Conservation (phyloP, 2,888 invertebrate genomes). For the Gymnosoma rotundatum region DNA sequence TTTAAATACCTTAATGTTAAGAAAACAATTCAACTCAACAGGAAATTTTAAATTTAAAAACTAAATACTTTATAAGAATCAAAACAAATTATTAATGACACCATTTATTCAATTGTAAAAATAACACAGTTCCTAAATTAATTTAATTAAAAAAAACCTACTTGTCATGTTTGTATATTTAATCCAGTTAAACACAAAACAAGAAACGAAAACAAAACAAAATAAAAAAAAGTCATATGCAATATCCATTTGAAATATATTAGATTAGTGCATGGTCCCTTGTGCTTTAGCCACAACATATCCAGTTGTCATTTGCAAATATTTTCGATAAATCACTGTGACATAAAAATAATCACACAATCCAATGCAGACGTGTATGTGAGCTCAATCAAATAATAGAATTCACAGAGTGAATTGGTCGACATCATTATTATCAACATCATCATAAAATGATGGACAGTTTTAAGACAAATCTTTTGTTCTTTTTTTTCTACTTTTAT, state of each 20-base stretch:
- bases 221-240: conserved; percentile 8
- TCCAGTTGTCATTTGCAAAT: conserved; percentile 69
- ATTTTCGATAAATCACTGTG: conserved; percentile 70
- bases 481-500: neutral
- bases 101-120: too few species aligned
- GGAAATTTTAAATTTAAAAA: too few species aligned
- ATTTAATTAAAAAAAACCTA: too few species aligned
- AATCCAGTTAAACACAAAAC: neutral
- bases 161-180: too few species aligned
- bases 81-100: too few species aligned
- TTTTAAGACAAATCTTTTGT: conserved; percentile 44
- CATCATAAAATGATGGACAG: conserved; percentile 64
- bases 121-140: too few species aligned
- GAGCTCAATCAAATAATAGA: neutral
- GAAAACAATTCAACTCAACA: too few species aligned
- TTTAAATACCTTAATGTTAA: too few species aligned
- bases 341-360: conserved; percentile 55
- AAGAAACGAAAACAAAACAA: neutral
- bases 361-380: neutral
- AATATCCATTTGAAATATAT: conserved; percentile 28
- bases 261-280: conserved; percentile 52
- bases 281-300: conserved; percentile 51
- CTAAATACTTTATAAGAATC: too few species aligned
- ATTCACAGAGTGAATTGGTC: conserved; percentile 17
- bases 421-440: conserved; percentile 57